Percentiles rank a stretch among this genome's conserved stretches.
phyloP scores from a whole-genome alignment of 1,140 invertebrate species.

The Chrysoperla carnea region DNA sequence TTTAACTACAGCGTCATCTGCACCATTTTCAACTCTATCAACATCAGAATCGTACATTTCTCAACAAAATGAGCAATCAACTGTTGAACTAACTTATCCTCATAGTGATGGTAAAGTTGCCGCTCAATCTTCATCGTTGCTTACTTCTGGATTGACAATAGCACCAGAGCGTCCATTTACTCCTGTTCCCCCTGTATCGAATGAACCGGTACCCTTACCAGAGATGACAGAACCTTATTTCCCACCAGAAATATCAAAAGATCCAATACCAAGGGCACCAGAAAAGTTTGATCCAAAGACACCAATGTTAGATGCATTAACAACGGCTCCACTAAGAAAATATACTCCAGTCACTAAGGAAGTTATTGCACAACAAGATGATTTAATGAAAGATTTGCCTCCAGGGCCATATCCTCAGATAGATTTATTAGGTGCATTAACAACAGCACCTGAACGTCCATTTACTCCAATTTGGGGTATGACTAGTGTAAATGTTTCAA shows the following conservation, averaged over 20 bases:
- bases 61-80: neutral
- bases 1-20: constrained; percentile 39
- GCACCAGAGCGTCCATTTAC: constrained; percentile 32
- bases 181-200: constrained; percentile 17
- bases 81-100: neutral
- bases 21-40: constrained; percentile 8
- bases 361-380: constrained; percentile 12
- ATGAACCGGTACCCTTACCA: constrained; percentile 30
- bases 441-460: constrained; percentile 31
- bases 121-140: constrained; percentile 5
- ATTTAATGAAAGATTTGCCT: constrained; percentile 23
- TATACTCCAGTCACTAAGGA: constrained; percentile 32
- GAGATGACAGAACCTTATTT: constrained; percentile 39
- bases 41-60: neutral
- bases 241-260: constrained; percentile 32
- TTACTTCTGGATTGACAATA: constrained; percentile 25
- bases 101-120: neutral
- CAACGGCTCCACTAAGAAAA: constrained; percentile 42
- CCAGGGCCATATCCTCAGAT: constrained; percentile 6
- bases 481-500: constrained; percentile 5
- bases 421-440: constrained; percentile 12
- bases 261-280: constrained; percentile 27
- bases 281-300: constrained; percentile 8
- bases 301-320: constrained; percentile 46
- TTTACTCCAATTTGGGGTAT: constrained; percentile 23